phyloP scores from a whole-genome alignment of 1,140 invertebrate species.

The Helicorthomorpha holstii region DNA sequence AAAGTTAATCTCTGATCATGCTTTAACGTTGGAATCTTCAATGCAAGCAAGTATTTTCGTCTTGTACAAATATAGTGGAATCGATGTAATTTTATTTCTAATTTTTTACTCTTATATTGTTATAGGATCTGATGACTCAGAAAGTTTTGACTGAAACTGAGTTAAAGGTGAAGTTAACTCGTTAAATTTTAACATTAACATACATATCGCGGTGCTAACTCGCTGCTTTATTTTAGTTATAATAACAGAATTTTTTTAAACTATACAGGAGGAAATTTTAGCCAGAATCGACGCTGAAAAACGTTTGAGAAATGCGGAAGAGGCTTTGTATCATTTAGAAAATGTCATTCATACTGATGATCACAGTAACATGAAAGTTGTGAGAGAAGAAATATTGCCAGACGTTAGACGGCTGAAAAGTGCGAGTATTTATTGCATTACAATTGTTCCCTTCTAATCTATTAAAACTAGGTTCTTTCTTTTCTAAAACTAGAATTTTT shows the following conservation, averaged over 20 bases:
- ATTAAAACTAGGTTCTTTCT: no score
- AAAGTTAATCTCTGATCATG: background rate
- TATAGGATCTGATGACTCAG: constrained; percentile 1
- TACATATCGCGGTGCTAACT: no score
- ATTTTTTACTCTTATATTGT: background rate
- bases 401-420: constrained; percentile 12
- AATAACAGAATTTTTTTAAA: no score
- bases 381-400: constrained; percentile 8
- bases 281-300: constrained; percentile 4
- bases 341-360: background rate
- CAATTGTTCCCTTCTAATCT: no score
- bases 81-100: background rate
- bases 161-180: constrained; percentile 3
- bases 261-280: constrained; percentile 3
- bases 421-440: no score
- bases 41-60: background rate
- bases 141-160: constrained; percentile 8
- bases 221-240: no score
- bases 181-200: no score
- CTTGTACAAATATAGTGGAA: background rate
- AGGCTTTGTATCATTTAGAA: constrained; percentile 1
- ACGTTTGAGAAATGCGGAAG: background rate
- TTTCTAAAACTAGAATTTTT: constrained; percentile 23
- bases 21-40: background rate
- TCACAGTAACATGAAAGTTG: background rate